phyloP scores from a whole-genome alignment of 2,888 invertebrate species.

The Plagiodera versicolora region DNA sequence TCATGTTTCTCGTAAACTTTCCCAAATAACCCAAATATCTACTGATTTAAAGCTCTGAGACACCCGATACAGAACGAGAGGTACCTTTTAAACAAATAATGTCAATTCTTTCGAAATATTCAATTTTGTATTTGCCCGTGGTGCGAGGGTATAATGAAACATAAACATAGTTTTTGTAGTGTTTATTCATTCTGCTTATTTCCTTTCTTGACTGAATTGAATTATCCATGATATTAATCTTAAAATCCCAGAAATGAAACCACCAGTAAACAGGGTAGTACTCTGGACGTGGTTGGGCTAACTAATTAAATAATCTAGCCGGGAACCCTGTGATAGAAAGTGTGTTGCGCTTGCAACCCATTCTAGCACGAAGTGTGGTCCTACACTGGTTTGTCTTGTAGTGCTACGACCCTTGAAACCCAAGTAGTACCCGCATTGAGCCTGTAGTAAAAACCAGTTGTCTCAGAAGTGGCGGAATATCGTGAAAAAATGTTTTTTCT shows the following conservation, averaged over 20 bases:
- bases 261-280: neutral
- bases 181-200: neutral
- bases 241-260: neutral
- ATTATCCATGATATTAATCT: neutral
- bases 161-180: neutral
- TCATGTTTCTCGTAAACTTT: too few relatives aligned
- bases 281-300: neutral
- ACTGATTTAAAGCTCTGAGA: too few relatives aligned
- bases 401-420: slow-evolving; percentile 35
- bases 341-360: slow-evolving; percentile 44
- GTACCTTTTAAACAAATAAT: too few relatives aligned
- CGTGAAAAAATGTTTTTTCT: too few relatives aligned
- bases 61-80: too few relatives aligned
- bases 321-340: slow-evolving; percentile 19
- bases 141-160: neutral
- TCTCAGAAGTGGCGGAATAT: neutral
- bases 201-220: neutral
- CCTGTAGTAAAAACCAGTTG: slow-evolving; percentile 24
- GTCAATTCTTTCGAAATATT: neutral
- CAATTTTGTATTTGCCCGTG: neutral
- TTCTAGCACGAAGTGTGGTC: slow-evolving; percentile 44
- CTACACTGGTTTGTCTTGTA: slow-evolving; percentile 43
- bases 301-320: neutral
- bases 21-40: too few relatives aligned
- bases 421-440: slow-evolving; percentile 31